Base-by-base conservation (phyloP, 2,888 invertebrate genomes). In the Eupsilia transversa region DNA sequence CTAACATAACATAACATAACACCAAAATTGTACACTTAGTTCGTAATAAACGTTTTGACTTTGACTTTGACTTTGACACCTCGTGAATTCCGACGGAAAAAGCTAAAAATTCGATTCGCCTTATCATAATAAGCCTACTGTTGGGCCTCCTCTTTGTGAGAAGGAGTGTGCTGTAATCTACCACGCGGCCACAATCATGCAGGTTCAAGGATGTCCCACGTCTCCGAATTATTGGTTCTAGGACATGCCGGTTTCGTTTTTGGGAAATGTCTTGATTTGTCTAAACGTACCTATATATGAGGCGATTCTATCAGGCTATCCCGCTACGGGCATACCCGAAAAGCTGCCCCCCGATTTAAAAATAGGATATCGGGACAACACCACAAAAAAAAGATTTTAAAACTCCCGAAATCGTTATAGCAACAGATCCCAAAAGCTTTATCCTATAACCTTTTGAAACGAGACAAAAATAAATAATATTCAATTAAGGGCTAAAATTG, bases 401-500 rank as follows among this genome's bases (percentile, higher is more conserved):
- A 30, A 27, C 17, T 27, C 49, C 46, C 59, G 12, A 38, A 52
- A 43, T 46, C 9, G 3, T 17, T 43, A 43, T 61, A 63, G 66
- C 56, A 43, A 35, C 66, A 27, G n/a, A 63, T 27, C 38, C 76
- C 20, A 17, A 65, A 76, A 65, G 35, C 78, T n/a, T 82, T 38
- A 72, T 56, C 41, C 54, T 27, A 43, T 46, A 65, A 60, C 72
- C 73, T 78, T 84, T 72, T 43, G 49, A 81, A 77, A 66, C 69
- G 77, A 64, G 77, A 74, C 72, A 77, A 86, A 86, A 80, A 86
- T 85, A 85, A 84, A 84, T 80, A 77, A 81, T 87, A 86, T 82
- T 79, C 82, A 86, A 86, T 87, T 87, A 82, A 10, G 72, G 52
- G 41, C 77, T 74, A 84, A 86, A 87, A 86, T 87, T 79, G 84